phyloP scores from a whole-genome alignment of 2,797 vertebrate genomes.

The Enteromius fasciolatus region DNA sequence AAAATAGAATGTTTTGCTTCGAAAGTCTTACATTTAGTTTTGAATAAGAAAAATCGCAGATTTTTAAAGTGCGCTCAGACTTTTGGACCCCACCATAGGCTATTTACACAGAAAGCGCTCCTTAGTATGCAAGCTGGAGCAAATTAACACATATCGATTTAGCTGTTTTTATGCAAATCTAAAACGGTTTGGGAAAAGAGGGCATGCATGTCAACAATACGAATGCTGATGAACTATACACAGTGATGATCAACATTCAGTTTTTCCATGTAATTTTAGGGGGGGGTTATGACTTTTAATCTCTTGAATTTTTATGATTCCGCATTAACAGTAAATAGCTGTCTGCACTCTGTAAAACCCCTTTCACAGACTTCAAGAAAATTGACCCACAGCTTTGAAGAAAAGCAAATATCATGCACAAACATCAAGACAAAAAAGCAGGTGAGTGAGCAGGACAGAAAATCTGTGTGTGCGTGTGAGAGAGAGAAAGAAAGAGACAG shows the following conservation, averaged over 20 bases:
- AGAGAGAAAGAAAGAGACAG: neutral
- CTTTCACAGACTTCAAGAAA: constrained; percentile 9
- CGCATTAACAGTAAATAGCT: constrained; percentile 16
- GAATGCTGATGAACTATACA: constrained; percentile 1
- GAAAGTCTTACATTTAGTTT: neutral
- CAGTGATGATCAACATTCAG: constrained; percentile 1
- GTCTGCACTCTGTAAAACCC: constrained; percentile 9
- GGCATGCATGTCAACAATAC: constrained; percentile 23
- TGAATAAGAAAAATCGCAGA: neutral
- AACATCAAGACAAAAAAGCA: constrained; percentile 20
- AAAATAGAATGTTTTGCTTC: neutral
- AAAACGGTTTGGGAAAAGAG: constrained; percentile 28
- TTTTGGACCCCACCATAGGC: constrained; percentile 4
- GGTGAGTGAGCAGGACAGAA: neutral
- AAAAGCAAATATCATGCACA: constrained; percentile 50
- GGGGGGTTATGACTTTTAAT: neutral
- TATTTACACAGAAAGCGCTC: constrained; percentile 1
- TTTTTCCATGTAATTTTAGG: constrained; percentile 7
- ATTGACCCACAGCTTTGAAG: constrained; percentile 31
- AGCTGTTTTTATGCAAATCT: constrained; percentile 33
- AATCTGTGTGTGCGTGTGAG: neutral
- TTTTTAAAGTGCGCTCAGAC: neutral
- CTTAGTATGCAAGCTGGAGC: neutral
- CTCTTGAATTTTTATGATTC: constrained; percentile 22
- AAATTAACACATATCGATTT: neutral